Evolutionary conservation across 1,140 invertebrate genomes (phyloP).

Genomic region (Caenorhabditis elegans): DNA sequence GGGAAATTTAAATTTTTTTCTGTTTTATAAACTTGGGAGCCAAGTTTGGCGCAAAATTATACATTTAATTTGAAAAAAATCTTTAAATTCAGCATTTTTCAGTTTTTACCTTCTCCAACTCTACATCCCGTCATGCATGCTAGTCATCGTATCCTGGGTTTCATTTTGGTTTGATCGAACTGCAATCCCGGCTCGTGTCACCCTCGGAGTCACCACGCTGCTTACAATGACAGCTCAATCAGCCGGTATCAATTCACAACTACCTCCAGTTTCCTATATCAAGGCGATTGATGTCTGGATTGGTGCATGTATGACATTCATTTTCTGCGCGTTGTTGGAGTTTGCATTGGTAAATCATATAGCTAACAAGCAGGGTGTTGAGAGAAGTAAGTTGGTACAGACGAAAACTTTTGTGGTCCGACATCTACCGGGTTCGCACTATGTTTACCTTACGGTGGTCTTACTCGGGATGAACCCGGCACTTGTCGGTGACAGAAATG

Average conservation of each 20-base stretch:
- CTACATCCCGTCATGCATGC: constrained; percentile 69
- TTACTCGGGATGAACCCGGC: no score
- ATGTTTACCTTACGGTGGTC: no score
- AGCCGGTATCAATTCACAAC: constrained; percentile 90
- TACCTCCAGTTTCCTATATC: constrained; percentile 92
- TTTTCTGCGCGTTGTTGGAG: constrained; percentile 89
- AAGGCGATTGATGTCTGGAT: constrained; percentile 71
- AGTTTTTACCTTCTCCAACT: constrained; percentile 87
- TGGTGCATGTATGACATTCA: constrained; percentile 86
- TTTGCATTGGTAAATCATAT: constrained; percentile 95
- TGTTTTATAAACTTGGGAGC: no score
- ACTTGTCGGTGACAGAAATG: no score
- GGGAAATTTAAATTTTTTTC: no score
- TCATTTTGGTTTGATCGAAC: constrained; percentile 71
- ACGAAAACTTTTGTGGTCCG: no score
- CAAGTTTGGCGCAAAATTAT: no score
- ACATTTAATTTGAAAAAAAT: no score
- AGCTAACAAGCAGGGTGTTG: constrained; percentile 69
- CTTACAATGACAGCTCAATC: constrained; percentile 88
- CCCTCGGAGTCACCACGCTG: constrained; percentile 74
- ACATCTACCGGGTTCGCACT: no score
- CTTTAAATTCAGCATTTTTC: not conserved
- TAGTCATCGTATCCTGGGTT: constrained; percentile 72
- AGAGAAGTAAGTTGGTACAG: constrained; percentile 59
- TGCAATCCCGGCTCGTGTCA: constrained; percentile 67